Conservation (phyloP, 92 coral and sea anemone species). For the Virgularia gustaviana region DNA sequence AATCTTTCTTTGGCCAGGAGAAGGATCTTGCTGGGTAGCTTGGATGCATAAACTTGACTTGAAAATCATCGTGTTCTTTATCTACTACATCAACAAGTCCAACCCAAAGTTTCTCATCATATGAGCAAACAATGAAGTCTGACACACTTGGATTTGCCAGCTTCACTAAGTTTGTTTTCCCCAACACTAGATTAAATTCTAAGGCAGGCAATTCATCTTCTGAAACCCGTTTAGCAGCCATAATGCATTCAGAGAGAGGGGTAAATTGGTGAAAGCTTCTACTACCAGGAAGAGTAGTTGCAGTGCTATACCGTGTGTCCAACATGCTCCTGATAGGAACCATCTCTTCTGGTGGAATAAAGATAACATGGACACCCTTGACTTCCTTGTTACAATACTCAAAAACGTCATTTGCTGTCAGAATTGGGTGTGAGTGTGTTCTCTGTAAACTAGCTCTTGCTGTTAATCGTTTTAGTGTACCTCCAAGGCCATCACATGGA, state of each 20-base stretch:
- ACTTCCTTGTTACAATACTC: neutral
- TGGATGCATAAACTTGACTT: constrained; percentile 40
- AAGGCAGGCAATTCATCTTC: constrained; percentile 12
- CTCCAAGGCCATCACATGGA: constrained; percentile 47
- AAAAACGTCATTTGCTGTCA: constrained; percentile 11
- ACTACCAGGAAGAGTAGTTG: constrained; percentile 28
- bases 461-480: constrained; percentile 25
- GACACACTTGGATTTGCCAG: constrained; percentile 18
- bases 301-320: constrained; percentile 6
- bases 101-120: constrained; percentile 32
- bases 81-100: constrained; percentile 32
- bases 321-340: constrained; percentile 8
- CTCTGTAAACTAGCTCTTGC: constrained; percentile 29
- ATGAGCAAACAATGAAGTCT: constrained; percentile 31
- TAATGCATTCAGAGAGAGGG: constrained; percentile 33
- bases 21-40: constrained; percentile 44
- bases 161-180: constrained; percentile 22
- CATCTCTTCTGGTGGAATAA: neutral
- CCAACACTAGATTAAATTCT: constrained; percentile 44
- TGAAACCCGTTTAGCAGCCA: constrained; percentile 31
- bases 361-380: neutral
- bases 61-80: constrained; percentile 38
- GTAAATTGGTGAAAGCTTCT: constrained; percentile 42
- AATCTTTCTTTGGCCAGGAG: constrained; percentile 40
- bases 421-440: constrained; percentile 12